Percentiles rank a stretch among this genome's conserved stretches.
Conservation (phyloP, 1,140 invertebrate genomes). For the Zaprionus vittiger region DNA sequence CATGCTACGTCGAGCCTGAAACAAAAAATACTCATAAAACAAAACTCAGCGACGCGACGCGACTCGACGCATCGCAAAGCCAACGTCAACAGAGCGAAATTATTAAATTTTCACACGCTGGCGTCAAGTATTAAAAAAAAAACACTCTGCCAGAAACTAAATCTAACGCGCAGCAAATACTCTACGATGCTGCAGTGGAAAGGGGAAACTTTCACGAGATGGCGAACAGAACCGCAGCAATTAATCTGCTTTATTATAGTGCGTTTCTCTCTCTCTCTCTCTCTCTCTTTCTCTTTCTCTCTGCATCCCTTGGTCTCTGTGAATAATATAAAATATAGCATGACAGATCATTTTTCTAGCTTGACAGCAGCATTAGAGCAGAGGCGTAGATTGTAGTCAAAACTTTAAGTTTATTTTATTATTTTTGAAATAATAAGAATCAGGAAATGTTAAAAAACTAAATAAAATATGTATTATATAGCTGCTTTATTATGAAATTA, state of each 20-base stretch:
- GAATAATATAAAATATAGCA: not conserved
- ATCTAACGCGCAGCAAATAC: not conserved
- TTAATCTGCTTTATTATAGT: not conserved
- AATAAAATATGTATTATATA: too few relatives aligned
- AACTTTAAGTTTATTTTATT: too few relatives aligned
- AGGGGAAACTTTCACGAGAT: not conserved
- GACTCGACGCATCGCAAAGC: constrained; percentile 3
- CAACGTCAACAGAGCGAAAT: constrained; percentile 63
- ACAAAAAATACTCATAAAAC: constrained; percentile 25
- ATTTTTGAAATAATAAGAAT: too few relatives aligned
- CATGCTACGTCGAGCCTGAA: constrained; percentile 76
- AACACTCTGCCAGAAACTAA: constrained; percentile 1
- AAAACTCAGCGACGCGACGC: constrained; percentile 5
- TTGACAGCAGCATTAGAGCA: too few relatives aligned
- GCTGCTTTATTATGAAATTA: too few relatives aligned
- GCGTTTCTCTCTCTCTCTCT: not conserved
- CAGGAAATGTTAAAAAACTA: too few relatives aligned
- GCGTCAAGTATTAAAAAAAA: constrained; percentile 48
- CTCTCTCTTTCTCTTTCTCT: not conserved
- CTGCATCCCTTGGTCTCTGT: not conserved
- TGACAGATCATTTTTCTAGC: not conserved
- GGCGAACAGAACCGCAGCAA: not conserved
- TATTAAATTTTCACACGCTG: constrained; percentile 72
- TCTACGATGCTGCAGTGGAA: not conserved
- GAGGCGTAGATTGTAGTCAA: too few relatives aligned